phyloP scores from a whole-genome alignment of 1,140 invertebrate genomes.

The Danaus plexippus region DNA sequence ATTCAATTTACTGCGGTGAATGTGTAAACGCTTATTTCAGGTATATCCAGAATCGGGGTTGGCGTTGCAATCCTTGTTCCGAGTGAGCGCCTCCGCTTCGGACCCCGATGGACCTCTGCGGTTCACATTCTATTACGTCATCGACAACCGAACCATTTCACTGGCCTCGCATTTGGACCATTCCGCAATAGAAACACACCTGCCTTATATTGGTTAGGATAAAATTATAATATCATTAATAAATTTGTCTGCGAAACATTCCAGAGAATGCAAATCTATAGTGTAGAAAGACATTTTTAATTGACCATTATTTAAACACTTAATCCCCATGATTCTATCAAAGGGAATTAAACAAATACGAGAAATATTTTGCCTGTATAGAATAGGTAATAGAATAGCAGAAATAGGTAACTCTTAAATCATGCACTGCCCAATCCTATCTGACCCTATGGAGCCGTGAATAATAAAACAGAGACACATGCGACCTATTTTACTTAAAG shows the following conservation, averaged over 20 bases:
- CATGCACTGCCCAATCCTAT: conserved; percentile 16
- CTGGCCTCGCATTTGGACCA: conserved; percentile 22
- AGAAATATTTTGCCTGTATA: too few relatives aligned
- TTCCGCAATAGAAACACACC: conserved; percentile 25
- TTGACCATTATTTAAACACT: too few relatives aligned
- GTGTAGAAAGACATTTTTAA: too few relatives aligned
- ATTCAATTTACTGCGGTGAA: too few relatives aligned
- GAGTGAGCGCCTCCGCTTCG: conserved; percentile 27
- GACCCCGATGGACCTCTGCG: conserved; percentile 24
- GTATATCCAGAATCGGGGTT: conserved; percentile 26
- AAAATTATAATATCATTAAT: background rate
- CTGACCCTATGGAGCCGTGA: background rate
- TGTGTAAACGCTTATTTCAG: conserved; percentile 13
- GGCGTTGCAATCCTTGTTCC: conserved; percentile 33
- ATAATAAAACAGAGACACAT: conserved; percentile 2
- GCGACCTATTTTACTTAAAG: conserved; percentile 4
- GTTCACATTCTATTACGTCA: conserved; percentile 29
- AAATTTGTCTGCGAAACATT: background rate
- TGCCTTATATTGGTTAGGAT: conserved; percentile 30
- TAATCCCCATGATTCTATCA: too few relatives aligned
- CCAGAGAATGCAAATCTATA: too few relatives aligned
- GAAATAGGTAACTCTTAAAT: conserved; percentile 9
- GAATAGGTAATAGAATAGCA: too few relatives aligned
- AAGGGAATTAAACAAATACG: too few relatives aligned
- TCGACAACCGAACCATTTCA: conserved; percentile 18